These are phyloP conservation scores for Phataginus tricuspis DNA, from an alignment of 2,797 vertebrate genomes.

Conservation along the genomic window DNA sequence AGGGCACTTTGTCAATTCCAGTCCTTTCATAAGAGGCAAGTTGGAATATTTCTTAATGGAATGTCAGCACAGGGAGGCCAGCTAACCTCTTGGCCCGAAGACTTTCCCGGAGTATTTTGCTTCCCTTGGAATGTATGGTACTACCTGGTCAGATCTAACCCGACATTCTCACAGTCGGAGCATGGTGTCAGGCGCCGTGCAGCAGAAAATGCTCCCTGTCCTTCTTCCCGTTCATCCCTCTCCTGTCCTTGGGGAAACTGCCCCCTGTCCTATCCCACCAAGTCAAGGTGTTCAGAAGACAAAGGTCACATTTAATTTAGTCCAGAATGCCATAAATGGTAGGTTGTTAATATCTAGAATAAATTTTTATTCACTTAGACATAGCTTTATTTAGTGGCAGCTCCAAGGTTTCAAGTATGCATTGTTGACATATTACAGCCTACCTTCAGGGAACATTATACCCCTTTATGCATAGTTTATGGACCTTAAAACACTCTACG, in stretches of 20 bases:
- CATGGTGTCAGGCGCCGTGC: slow-evolving; percentile 63
- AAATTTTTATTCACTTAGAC: slow-evolving; percentile 34
- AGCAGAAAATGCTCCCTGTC: slow-evolving; percentile 64
- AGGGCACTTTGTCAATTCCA: slow-evolving; percentile 43
- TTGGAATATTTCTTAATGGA: slow-evolving; percentile 74
- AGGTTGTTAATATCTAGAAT: neutral
- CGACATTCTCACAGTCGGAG: slow-evolving; percentile 73
- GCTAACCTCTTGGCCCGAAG: slow-evolving; percentile 69
- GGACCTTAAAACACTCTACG: neutral
- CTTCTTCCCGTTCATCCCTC: slow-evolving; percentile 58
- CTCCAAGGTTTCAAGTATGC: neutral
- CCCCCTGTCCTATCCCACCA: neutral
- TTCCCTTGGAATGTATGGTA: slow-evolving; percentile 63
- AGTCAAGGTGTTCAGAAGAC: neutral
- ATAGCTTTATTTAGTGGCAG: neutral
- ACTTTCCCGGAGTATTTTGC: slow-evolving; percentile 71
- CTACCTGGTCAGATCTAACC: slow-evolving; percentile 68
- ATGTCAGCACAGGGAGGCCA: slow-evolving; percentile 68
- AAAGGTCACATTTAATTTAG: slow-evolving; percentile 21
- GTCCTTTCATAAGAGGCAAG: slow-evolving; percentile 5
- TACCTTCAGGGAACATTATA: neutral
- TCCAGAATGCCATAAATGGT: neutral
- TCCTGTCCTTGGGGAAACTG: slow-evolving; percentile 45
- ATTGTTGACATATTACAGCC: neutral
- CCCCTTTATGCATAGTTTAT: neutral